Percentiles rank a stretch among this genome's conserved stretches.
Conservation (phyloP, 2,797 vertebrate genomes). For the Gymnothorax javanicus region DNA sequence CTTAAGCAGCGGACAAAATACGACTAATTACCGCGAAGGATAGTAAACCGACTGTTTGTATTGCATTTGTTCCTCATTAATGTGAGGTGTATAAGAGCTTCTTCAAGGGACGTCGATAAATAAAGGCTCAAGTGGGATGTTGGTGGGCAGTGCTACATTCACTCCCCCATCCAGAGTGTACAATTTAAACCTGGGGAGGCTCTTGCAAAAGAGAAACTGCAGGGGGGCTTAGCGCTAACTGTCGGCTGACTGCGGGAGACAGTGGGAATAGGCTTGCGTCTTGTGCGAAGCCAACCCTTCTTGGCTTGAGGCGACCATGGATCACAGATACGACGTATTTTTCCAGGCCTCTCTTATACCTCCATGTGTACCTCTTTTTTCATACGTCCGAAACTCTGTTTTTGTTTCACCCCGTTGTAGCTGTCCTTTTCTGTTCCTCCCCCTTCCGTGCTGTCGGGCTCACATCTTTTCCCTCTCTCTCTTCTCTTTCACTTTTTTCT, state of each 20-base stretch:
- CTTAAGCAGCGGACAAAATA: background rate
- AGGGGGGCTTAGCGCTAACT: background rate
- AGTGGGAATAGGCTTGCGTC: background rate
- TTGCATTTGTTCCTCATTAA: conserved; percentile 45
- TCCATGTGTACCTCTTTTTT: background rate
- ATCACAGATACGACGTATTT: background rate
- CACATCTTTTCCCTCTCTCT: conserved; percentile 3
- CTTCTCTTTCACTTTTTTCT: background rate
- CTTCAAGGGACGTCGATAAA: conserved; percentile 49
- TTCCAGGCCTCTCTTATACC: background rate
- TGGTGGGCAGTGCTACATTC: conserved; percentile 39
- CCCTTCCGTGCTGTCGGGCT: background rate
- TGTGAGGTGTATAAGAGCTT: background rate
- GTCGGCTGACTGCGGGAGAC: background rate
- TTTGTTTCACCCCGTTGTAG: background rate
- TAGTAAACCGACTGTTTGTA: conserved; percentile 53
- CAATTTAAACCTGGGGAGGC: conserved; percentile 9
- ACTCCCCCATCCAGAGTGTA: background rate
- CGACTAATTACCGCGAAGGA: conserved; percentile 54
- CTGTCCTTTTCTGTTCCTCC: too few relatives aligned
- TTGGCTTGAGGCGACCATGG: background rate
- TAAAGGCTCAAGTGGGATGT: conserved; percentile 26
- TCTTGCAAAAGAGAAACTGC: background rate
- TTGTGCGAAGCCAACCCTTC: background rate
- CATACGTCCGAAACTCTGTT: background rate